Percentiles rank a stretch among this genome's conserved stretches.
Conservation (phyloP, 2,797 vertebrate genomes). For the Cryptoblepharus egeriae region DNA sequence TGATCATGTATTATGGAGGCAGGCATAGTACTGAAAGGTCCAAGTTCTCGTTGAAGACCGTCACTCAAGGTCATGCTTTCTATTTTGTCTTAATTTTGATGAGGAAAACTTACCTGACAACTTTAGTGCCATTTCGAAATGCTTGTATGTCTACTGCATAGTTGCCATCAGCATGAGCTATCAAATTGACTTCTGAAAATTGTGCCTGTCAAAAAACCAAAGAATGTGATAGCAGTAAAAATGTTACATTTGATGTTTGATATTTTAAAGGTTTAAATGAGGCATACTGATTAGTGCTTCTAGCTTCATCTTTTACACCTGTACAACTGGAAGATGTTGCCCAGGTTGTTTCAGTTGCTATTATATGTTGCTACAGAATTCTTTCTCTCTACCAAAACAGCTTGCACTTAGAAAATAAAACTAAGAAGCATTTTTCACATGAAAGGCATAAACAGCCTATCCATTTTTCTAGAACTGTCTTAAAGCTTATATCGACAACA, state of each 20-base stretch:
- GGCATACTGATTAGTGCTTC: background rate
- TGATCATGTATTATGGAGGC: background rate
- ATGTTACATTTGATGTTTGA: constrained; percentile 1
- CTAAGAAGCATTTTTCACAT: background rate
- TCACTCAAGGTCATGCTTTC: background rate
- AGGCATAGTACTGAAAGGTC: background rate
- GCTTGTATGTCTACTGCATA: constrained; percentile 94
- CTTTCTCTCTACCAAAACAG: background rate
- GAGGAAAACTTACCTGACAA: constrained; percentile 85
- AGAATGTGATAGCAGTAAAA: constrained; percentile 26
- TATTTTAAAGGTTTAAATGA: background rate
- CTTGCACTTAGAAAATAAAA: background rate
- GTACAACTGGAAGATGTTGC: background rate
- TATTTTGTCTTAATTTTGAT: background rate
- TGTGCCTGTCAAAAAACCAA: constrained; percentile 84
- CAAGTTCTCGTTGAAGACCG: background rate
- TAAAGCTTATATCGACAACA: background rate
- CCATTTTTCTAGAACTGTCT: background rate
- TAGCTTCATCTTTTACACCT: background rate
- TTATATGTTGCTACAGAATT: background rate
- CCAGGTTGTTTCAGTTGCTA: background rate
- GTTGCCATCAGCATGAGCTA: constrained; percentile 91
- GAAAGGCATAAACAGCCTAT: accelerated
- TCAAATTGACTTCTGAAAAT: constrained; percentile 95
- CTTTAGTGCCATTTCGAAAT: constrained; percentile 89